Percentiles rank a stretch among this genome's conserved stretches.
Conservation (phyloP, 2,797 vertebrate species). For the Mallotus villosus region DNA sequence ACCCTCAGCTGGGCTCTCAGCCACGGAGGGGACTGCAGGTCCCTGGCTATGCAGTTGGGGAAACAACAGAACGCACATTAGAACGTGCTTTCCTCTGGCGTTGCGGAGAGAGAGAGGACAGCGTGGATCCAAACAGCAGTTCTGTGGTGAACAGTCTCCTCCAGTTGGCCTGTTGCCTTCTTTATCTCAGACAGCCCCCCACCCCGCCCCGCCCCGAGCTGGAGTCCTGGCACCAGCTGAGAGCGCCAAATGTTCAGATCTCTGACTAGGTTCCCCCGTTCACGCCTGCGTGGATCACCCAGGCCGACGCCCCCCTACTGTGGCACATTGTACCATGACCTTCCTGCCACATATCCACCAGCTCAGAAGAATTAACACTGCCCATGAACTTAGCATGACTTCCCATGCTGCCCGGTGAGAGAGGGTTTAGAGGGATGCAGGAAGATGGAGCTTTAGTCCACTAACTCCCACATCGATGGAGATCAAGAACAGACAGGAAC, state of each 20-base stretch:
- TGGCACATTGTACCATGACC: constrained; percentile 6
- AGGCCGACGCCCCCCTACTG: too few relatives aligned
- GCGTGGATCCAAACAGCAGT: too few relatives aligned
- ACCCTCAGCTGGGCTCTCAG: background rate
- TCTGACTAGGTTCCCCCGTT: background rate
- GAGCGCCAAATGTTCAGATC: background rate
- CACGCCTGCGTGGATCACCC: background rate
- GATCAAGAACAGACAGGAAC: constrained; percentile 68
- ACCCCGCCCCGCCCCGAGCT: too few relatives aligned
- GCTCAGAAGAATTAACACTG: constrained; percentile 37
- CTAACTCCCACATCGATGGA: constrained; percentile 71
- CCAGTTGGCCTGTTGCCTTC: too few relatives aligned
- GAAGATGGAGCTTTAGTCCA: constrained; percentile 67
- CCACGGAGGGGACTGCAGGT: too few relatives aligned
- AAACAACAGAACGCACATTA: too few relatives aligned
- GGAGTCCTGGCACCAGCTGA: background rate
- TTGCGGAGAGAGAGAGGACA: too few relatives aligned
- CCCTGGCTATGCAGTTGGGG: too few relatives aligned
- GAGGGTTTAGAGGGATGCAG: constrained; percentile 50
- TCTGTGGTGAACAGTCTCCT: too few relatives aligned
- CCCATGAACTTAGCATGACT: constrained; percentile 72
- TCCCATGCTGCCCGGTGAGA: constrained; percentile 48
- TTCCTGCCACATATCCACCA: constrained; percentile 5
- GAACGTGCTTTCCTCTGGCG: too few relatives aligned
- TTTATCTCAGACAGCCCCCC: too few relatives aligned